Conservation (phyloP, 2,888 invertebrate genomes). For the Nomada lathburiana region DNA sequence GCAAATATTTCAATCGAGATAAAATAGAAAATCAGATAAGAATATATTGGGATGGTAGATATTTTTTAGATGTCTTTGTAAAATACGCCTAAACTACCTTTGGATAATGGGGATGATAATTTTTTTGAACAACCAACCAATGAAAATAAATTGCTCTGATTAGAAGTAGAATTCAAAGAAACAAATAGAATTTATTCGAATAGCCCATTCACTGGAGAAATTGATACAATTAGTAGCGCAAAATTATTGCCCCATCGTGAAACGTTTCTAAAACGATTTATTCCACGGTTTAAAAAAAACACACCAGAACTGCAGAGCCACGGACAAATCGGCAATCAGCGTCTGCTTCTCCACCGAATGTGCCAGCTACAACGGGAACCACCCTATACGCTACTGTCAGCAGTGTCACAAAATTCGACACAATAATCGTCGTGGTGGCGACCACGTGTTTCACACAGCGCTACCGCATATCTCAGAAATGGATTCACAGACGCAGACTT, state of each 20-base stretch:
- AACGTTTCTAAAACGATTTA: too few species aligned
- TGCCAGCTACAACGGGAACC: conserved; percentile 97
- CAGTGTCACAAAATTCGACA: conserved; percentile 96
- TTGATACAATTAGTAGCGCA: too few species aligned
- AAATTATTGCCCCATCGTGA: too few species aligned
- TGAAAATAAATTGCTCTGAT: too few species aligned
- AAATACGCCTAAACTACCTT: too few species aligned
- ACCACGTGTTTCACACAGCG: conserved; percentile 95
- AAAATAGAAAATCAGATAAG: background rate
- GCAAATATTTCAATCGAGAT: background rate
- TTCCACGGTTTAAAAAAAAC: background rate
- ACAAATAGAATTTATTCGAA: too few species aligned
- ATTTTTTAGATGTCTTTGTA: too few species aligned
- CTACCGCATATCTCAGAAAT: conserved; percentile 95
- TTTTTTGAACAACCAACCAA: too few species aligned
- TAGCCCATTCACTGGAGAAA: too few species aligned
- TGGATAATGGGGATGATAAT: too few species aligned
- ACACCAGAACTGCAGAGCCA: conserved; percentile 94
- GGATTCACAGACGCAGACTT: conserved; percentile 95
- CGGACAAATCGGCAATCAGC: conserved; percentile 96
- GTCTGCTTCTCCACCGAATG: conserved; percentile 99
- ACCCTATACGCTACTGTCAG: conserved; percentile 96
- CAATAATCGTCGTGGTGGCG: conserved; percentile 93
- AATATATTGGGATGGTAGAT: background rate
- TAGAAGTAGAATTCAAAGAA: too few species aligned